Evolutionary conservation across 2,113 vertebrate genomes (phyloP).

Genomic region (Oophaga pumilio): DNA sequence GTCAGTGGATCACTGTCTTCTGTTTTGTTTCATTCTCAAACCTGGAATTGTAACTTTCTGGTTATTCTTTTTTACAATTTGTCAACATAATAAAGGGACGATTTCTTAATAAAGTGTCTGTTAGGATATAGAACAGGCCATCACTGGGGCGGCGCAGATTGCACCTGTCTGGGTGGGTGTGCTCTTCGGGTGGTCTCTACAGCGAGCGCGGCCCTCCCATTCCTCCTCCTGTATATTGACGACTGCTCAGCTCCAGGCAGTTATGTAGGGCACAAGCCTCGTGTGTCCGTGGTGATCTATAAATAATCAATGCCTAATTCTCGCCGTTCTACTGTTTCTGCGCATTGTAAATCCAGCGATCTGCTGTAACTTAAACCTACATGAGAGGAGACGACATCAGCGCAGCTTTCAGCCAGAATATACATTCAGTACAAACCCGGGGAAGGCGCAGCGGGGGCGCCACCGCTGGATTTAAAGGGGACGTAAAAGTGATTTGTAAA

Average conservation of each 20-base stretch:
- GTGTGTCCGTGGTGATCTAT: conserved; percentile 10
- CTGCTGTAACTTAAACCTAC: background rate
- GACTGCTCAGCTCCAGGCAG: background rate
- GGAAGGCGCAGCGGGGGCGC: background rate
- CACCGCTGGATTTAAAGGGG: background rate
- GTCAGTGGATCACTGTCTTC: no score
- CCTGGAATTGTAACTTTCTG: background rate
- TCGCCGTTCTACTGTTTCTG: background rate
- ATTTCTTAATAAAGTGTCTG: background rate
- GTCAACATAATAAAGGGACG: background rate
- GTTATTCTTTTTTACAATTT: background rate
- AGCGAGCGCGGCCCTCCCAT: background rate
- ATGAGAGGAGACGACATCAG: conserved; percentile 17
- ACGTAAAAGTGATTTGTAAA: background rate
- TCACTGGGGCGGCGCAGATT: background rate
- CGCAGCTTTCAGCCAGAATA: conserved; percentile 1
- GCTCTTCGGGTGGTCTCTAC: background rate
- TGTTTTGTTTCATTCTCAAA: no score
- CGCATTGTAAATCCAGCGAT: conserved; percentile 23
- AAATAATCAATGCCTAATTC: conserved; percentile 39
- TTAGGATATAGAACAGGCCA: background rate
- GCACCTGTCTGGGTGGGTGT: no score
- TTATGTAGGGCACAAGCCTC: background rate
- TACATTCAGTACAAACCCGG: background rate
- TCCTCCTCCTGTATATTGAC: background rate